Percentiles rank a stretch among this genome's conserved stretches.
Conservation (phyloP, 1,140 invertebrate species). For the Drosophila funebris region DNA sequence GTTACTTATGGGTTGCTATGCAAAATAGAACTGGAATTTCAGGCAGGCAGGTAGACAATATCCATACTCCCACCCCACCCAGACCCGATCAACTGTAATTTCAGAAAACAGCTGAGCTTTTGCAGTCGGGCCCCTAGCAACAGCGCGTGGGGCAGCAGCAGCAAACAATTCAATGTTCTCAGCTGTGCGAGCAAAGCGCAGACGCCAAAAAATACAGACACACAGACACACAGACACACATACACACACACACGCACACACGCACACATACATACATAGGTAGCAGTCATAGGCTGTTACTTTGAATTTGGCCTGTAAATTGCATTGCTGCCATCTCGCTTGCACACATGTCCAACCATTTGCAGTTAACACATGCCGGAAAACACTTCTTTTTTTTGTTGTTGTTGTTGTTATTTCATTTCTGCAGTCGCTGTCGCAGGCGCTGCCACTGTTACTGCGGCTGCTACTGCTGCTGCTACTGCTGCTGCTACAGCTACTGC, state of each 20-base stretch:
- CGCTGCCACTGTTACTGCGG: not conserved
- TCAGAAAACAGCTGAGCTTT: constrained; percentile 50
- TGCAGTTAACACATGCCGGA: constrained; percentile 63
- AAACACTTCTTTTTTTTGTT: constrained; percentile 39
- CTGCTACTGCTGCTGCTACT: not conserved
- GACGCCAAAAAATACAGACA: constrained; percentile 18
- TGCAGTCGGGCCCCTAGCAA: constrained; percentile 49
- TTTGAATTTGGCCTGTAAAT: constrained; percentile 65
- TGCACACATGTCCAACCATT: constrained; percentile 36
- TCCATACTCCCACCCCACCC: not conserved
- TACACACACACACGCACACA: constrained; percentile 17
- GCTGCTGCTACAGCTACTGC: constrained; percentile 10
- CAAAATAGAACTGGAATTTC: not conserved
- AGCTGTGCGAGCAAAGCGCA: constrained; percentile 46
- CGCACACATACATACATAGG: constrained; percentile 1
- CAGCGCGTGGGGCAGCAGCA: constrained; percentile 34
- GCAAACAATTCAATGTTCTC: constrained; percentile 26
- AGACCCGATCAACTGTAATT: constrained; percentile 7
- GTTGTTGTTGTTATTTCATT: constrained; percentile 6
- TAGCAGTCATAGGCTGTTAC: constrained; percentile 48
- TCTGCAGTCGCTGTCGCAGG: constrained; percentile 13
- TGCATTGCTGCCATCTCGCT: constrained; percentile 75
- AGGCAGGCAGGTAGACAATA: not conserved
- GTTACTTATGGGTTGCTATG: not conserved
- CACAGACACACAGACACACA: not conserved